Percentiles rank a stretch among this genome's conserved stretches.
Evolutionary conservation across 2,797 vertebrate species (phyloP).

Genomic region (Cyclopterus lumpus): DNA sequence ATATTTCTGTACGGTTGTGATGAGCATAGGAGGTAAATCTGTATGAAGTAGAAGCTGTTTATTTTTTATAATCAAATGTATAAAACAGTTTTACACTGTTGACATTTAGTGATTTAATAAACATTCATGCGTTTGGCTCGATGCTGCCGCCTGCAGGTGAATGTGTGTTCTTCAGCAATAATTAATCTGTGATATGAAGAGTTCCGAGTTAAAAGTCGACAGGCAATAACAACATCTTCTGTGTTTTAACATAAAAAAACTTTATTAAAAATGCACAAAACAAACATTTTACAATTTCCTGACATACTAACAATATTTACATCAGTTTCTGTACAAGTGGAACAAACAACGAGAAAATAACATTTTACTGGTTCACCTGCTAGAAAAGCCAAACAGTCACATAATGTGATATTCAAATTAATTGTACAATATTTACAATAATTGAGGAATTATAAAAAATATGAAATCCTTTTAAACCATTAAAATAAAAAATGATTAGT

Average conservation of each 20-base stretch:
- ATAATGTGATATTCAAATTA: not conserved
- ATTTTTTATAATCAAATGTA: too few species aligned
- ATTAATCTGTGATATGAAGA: not conserved
- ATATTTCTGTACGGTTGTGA: too few species aligned
- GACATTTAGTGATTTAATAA: too few species aligned
- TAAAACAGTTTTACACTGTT: too few species aligned
- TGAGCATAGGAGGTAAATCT: too few species aligned
- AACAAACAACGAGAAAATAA: not conserved
- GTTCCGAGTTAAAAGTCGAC: not conserved
- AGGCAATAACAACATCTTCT: not conserved
- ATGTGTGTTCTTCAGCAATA: not conserved
- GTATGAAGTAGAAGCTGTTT: too few species aligned
- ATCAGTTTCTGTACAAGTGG: not conserved
- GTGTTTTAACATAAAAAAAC: not conserved
- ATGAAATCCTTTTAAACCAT: not conserved
- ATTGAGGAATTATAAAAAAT: not conserved
- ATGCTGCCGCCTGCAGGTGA: too few species aligned
- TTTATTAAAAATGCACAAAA: not conserved
- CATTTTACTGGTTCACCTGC: not conserved
- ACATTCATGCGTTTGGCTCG: too few species aligned
- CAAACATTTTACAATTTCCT: not conserved
- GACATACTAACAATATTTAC: not conserved
- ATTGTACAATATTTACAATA: constrained; percentile 2
- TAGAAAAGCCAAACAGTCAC: not conserved
- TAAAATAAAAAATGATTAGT: not conserved